Percentiles rank a stretch among this genome's conserved stretches.
These are phyloP conservation scores for Vidua chalybeata DNA, from an alignment of 2,113 vertebrate genomes.

Conservation along the genomic window DNA sequence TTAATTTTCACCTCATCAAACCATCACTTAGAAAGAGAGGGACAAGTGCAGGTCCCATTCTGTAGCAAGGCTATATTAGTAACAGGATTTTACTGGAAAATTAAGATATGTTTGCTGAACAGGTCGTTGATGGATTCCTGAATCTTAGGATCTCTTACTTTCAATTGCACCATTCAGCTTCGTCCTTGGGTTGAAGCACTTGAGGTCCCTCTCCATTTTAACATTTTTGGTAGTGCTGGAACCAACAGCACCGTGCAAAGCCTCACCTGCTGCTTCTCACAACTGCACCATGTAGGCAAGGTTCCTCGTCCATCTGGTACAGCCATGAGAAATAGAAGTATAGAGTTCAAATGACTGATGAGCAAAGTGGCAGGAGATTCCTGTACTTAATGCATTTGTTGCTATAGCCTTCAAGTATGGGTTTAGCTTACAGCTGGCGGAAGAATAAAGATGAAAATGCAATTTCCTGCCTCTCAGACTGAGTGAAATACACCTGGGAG, in stretches of 20 bases:
- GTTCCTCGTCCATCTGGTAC: not conserved
- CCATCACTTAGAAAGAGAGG: not conserved
- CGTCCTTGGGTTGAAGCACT: rapidly evolving
- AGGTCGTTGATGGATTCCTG: not conserved
- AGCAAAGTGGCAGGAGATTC: not conserved
- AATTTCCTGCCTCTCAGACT: slow-evolving; percentile 34
- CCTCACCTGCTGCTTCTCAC: not conserved
- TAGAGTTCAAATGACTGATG: not conserved
- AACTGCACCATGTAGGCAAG: not conserved
- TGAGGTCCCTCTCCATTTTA: not conserved
- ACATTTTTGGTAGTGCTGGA: not conserved
- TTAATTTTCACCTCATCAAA: not conserved
- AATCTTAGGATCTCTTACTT: not conserved
- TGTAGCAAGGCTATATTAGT: not conserved
- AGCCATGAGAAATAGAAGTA: not conserved
- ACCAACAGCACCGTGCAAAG: not conserved
- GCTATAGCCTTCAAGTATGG: not conserved
- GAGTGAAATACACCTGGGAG: slow-evolving; percentile 1
- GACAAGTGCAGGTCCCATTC: not conserved
- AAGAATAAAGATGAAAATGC: slow-evolving; percentile 30
- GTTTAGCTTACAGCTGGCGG: not conserved
- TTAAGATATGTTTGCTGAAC: not conserved
- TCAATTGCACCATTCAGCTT: not conserved
- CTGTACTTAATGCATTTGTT: not conserved
- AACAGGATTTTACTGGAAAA: not conserved